These are phyloP conservation scores for Oreotrochilus melanogaster DNA, from an alignment of 2,113 vertebrate genomes.

Conservation along the genomic window DNA sequence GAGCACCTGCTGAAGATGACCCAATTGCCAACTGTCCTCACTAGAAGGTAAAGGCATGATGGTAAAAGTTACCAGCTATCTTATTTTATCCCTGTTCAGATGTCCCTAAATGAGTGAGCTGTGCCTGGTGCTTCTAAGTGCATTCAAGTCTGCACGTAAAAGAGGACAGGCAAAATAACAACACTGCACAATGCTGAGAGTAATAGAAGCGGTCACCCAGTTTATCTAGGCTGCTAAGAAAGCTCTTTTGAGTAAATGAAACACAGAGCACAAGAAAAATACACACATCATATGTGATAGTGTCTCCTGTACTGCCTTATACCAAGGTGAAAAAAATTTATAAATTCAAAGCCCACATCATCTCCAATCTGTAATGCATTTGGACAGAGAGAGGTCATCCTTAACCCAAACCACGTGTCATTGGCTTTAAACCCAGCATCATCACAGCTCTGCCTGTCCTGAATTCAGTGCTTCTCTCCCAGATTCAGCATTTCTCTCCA, in stretches of 20 bases:
- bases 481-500: background rate
- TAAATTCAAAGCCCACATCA: background rate
- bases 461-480: background rate
- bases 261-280: constrained; percentile 11
- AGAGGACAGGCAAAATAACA: constrained; percentile 8
- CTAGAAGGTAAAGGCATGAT: background rate
- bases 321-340: constrained; percentile 9
- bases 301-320: background rate
- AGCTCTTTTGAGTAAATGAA: background rate
- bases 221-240: background rate
- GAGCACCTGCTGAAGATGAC: background rate
- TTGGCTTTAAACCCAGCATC: background rate
- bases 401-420: background rate
- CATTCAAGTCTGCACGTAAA: background rate
- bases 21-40: background rate
- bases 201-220: background rate
- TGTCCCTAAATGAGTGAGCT: background rate
- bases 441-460: background rate
- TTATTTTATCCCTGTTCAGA: background rate
- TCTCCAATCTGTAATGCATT: background rate
- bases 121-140: background rate
- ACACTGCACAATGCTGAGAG: background rate
- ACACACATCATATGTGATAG: background rate
- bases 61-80: background rate
- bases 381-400: background rate